Evolutionary conservation across 92 coral and sea anemone species (phyloP).

Genomic region (Phymanthus crucifer): DNA sequence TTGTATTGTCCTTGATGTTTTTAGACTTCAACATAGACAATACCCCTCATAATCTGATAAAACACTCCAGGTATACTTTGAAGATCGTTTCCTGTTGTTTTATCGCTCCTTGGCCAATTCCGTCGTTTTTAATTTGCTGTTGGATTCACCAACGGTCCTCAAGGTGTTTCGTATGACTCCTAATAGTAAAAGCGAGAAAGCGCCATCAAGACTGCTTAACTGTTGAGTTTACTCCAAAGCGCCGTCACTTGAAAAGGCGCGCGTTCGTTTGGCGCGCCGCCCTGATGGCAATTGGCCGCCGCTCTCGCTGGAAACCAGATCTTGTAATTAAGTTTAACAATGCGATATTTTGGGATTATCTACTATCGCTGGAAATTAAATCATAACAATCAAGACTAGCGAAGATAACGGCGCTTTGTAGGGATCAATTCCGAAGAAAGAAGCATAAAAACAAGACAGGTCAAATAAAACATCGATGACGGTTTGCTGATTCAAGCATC

Average conservation of each 20-base stretch:
- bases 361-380: not conserved
- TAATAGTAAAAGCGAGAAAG: not conserved
- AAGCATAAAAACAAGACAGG: not conserved
- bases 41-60: not conserved
- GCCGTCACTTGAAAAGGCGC: slow-evolving; percentile 35
- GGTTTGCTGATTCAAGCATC: not conserved
- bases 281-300: not conserved
- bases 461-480: not conserved
- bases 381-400: not conserved
- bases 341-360: not conserved
- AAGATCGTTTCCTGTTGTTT: not conserved
- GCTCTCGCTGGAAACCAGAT: not conserved
- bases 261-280: slow-evolving; percentile 29
- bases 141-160: not conserved
- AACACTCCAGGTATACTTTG: not conserved
- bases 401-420: not conserved
- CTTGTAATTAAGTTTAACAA: not conserved
- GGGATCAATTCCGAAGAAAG: not conserved
- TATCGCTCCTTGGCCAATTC: not conserved
- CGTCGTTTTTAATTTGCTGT: slow-evolving; percentile 5
- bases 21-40: not conserved
- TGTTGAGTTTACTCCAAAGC: not conserved
- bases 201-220: slow-evolving; percentile 17
- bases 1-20: not conserved
- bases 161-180: slow-evolving; percentile 15